These are phyloP conservation scores for Rhinolophus sinicus DNA, from an alignment of 2,113 vertebrate genomes.

Conservation along the genomic window DNA sequence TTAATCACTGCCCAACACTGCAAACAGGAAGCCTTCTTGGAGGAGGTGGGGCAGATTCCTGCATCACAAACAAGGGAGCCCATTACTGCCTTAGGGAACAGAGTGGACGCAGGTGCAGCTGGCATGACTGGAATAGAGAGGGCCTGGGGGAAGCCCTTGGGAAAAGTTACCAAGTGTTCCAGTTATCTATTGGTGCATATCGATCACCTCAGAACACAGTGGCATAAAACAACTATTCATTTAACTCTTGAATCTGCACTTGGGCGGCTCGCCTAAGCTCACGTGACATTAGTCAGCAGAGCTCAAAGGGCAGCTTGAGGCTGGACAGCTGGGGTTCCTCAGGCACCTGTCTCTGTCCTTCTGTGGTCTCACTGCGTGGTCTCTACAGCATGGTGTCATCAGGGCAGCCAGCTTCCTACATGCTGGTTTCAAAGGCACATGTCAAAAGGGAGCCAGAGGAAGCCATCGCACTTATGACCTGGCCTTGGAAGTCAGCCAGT, in stretches of 20 bases:
- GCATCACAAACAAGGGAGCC: neutral
- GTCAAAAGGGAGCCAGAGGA: neutral
- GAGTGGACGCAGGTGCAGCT: neutral
- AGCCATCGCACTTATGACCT: neutral
- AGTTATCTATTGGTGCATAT: rapidly evolving
- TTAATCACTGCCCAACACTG: neutral
- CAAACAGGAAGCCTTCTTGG: neutral
- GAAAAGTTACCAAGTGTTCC: neutral
- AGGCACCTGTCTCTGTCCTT: rapidly evolving
- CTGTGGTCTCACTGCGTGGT: neutral
- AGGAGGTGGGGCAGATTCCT: neutral
- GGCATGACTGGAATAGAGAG: neutral
- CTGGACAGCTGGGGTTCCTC: neutral
- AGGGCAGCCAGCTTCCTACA: neutral
- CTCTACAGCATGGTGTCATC: neutral
- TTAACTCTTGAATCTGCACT: neutral
- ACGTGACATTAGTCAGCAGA: neutral
- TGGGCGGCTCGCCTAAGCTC: neutral
- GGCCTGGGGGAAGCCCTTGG: neutral
- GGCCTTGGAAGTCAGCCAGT: slow-evolving; percentile 22
- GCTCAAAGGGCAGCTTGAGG: neutral
- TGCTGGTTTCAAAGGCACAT: neutral
- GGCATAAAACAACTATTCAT: neutral
- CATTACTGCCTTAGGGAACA: neutral
- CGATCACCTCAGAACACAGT: neutral